Evolutionary conservation across 1,140 invertebrate species (phyloP).

Genomic region (Gryon sp.): DNA sequence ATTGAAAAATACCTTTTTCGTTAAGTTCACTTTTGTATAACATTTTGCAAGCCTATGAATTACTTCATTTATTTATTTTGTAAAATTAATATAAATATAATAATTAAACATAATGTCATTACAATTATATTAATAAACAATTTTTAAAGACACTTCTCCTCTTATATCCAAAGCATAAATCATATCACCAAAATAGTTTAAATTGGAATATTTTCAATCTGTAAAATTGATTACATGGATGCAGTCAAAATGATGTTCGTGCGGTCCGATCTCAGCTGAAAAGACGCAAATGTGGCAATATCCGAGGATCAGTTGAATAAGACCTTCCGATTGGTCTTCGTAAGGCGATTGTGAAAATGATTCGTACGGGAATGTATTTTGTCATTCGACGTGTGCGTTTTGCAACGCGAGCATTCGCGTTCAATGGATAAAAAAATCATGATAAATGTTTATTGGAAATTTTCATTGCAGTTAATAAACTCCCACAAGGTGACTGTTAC

Average conservation of each 20-base stretch:
- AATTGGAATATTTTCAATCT: too few species aligned
- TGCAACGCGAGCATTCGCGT: constrained; percentile 27
- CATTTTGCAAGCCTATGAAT: too few species aligned
- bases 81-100: too few species aligned
- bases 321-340: constrained; percentile 23
- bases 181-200: too few species aligned
- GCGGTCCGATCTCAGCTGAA: neutral
- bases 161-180: too few species aligned
- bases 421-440: constrained; percentile 11
- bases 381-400: constrained; percentile 24
- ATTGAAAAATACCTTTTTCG: too few species aligned
- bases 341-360: constrained; percentile 39
- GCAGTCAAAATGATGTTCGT: constrained; percentile 7
- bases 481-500: constrained; percentile 40
- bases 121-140: too few species aligned
- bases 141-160: too few species aligned
- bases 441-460: constrained; percentile 41
- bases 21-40: too few species aligned
- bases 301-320: constrained; percentile 9
- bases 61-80: too few species aligned
- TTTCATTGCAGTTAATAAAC: constrained; percentile 51
- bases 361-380: constrained; percentile 16
- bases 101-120: neutral
- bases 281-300: constrained; percentile 18
- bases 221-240: constrained; percentile 24